Evolutionary conservation across 2,888 invertebrate genomes (phyloP), one percentile per base, ranked within the genome.

Genomic region (Acanthosepion lycidas): DNA sequence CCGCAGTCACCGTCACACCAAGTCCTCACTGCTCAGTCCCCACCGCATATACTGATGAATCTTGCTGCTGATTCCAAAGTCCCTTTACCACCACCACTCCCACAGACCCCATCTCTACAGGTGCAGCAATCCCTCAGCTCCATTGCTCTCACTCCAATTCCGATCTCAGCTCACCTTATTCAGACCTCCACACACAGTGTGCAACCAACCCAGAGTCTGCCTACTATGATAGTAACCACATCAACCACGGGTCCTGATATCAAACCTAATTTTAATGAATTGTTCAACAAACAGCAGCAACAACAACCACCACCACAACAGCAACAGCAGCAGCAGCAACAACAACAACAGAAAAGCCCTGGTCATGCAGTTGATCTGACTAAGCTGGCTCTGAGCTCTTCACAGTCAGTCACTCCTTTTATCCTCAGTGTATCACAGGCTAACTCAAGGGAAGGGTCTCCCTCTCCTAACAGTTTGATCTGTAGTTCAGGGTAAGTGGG

Each of bases 131-230:
- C 95, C 94, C 93, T 93, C 48, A 93, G 53, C 49, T 93, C 93
- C 42, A 49, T 93, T 26, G 93, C 51, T 53, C 49, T 93, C 48
- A 96, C 96, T 94, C 95, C 96, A 94, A 96, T 96, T 64, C 96
- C 96, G 94, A 96, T 96, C 93, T 96, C 96, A 33, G 95, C 96
- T 49, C 96, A 96, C 49, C 94, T 96, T 93, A 95, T 96, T 28
- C 96, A 96, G 92, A 95, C 95, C 48, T 95, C 59, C 53, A 53
- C 93, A 18, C 93, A 49, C 3, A 93, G 51, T 9, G 93, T 93
- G 2, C 94, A 94, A 23, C 55, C 59, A 64, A 94, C 94, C 15
- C 96, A 96, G 92, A 95, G 96, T 23, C 92, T 96, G 51, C 96
- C 96, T 28, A 95, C 96, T 55, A 95, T 96, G 28, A 95, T 96